Evolutionary conservation across 2,888 invertebrate genomes (phyloP), one percentile per base, ranked within the genome.

Genomic region (Herminia tarsipennalis): DNA sequence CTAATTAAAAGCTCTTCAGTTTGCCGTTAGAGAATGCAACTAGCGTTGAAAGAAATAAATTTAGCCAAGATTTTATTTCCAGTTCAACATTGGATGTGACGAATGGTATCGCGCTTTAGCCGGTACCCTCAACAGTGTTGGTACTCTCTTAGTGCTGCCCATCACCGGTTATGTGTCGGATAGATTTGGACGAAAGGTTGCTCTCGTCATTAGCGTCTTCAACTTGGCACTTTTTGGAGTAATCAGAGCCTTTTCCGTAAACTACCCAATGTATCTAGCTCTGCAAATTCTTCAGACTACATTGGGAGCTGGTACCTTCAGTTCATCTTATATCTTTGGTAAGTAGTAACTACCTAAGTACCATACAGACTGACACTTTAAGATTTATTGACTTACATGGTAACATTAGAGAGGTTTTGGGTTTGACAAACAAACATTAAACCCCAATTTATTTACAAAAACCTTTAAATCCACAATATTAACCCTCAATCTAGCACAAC

Each of bases 31-130:
- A n/a, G n/a, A n/a, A n/a, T n/a, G n/a, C n/a, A n/a, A n/a, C n/a
- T n/a, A n/a, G n/a, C n/a, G n/a, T n/a, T n/a, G n/a, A n/a, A n/a
- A n/a, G n/a, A n/a, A n/a, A n/a, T n/a, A n/a, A n/a, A n/a, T n/a
- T n/a, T n/a, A n/a, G n/a, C 10, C 6, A 12, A 25, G 14, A 9
- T 2, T 16, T 9, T 10, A 0, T 63, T 83, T 84, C 8, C 72
- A 95, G 95, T 95, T 93, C 69, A 86, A 92, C 59, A 77, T 95
- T 2, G 93, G 93, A 8, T 95, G 95, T 58, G 89, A 93, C 39
- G 91, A 93, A 52, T 95, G 95, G 95, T 93, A 94, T 66, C 84
- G 95, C 34, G 93, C 95, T 0, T 72, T 95, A 50, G 93, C 95
- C 1, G 96, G 96, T 1, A 95, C 95, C 1, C 83, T 95, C 2